Conservation (phyloP, 2,888 invertebrate species). For the Tipula vernalis region DNA sequence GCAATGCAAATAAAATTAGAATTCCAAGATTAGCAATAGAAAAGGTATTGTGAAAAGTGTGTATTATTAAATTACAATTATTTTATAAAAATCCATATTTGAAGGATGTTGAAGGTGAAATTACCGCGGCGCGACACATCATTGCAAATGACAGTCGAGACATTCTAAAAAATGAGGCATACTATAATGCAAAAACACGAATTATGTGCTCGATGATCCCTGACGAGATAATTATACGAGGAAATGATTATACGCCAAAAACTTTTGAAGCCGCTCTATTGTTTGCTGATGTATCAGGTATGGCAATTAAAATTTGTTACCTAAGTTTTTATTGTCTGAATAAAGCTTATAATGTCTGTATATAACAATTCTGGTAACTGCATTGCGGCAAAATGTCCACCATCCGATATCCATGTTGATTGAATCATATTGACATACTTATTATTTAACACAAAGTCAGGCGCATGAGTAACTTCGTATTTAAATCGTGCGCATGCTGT, state of each 20-base stretch:
- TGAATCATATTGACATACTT: slow-evolving; percentile 56
- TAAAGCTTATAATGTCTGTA: slow-evolving; percentile 52
- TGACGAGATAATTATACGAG: background rate
- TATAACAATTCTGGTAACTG: slow-evolving; percentile 62
- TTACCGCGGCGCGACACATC: background rate
- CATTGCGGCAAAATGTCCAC: slow-evolving; percentile 80
- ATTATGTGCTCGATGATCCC: slow-evolving; percentile 10
- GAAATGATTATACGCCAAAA: background rate
- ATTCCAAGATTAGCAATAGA: background rate
- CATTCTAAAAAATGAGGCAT: background rate
- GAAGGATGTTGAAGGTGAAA: background rate
- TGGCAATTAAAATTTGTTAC: background rate
- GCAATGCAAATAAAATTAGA: background rate
- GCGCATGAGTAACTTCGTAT: slow-evolving; percentile 47
- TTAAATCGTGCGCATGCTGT: slow-evolving; percentile 63
- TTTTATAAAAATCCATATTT: too few species aligned
- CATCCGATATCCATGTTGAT: slow-evolving; percentile 48
- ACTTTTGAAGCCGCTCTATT: background rate
- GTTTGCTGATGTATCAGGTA: slow-evolving; percentile 10
- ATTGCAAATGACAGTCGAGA: background rate
- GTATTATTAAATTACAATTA: too few species aligned
- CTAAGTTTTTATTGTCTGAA: slow-evolving; percentile 30
- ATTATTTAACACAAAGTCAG: slow-evolving; percentile 44
- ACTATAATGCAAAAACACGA: background rate
- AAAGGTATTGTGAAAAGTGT: background rate